Percentiles rank a stretch among this genome's conserved stretches.
Evolutionary conservation across 1,140 invertebrate genomes (phyloP).

Genomic region (Anastatus disparis): DNA sequence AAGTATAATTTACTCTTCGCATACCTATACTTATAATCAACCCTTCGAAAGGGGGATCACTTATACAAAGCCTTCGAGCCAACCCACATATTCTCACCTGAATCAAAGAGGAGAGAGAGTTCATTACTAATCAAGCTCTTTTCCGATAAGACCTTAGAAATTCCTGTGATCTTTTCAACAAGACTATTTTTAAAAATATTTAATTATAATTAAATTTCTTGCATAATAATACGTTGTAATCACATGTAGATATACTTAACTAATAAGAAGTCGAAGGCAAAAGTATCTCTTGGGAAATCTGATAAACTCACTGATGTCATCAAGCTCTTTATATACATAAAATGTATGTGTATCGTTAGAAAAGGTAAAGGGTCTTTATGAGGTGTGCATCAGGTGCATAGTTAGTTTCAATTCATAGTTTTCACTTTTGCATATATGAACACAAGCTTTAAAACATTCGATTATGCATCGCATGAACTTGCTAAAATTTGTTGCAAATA

Average conservation of each 20-base stretch:
- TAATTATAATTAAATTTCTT: slow-evolving; percentile 35
- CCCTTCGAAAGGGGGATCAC: not conserved
- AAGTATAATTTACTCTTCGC: not conserved
- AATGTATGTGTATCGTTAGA: not conserved
- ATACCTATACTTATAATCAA: not conserved
- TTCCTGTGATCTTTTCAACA: too few relatives aligned
- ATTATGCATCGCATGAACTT: not conserved
- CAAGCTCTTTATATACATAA: not conserved
- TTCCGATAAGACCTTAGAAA: not conserved
- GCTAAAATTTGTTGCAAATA: too few relatives aligned
- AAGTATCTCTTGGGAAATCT: slow-evolving; percentile 35
- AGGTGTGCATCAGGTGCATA: slow-evolving; percentile 21
- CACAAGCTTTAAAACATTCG: too few relatives aligned
- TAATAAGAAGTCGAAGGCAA: not conserved
- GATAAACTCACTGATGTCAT: slow-evolving; percentile 28
- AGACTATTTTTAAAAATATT: not conserved
- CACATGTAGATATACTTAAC: not conserved
- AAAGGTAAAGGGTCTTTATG: slow-evolving; percentile 23
- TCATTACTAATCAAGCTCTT: slow-evolving; percentile 21
- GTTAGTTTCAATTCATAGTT: slow-evolving; percentile 34
- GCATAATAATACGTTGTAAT: slow-evolving; percentile 26
- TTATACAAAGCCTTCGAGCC: too few relatives aligned
- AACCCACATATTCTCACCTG: too few relatives aligned
- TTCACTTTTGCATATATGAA: not conserved
- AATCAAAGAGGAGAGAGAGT: not conserved